These are phyloP conservation scores for Lamellibrachia columna DNA, from an alignment of 2,888 invertebrate species.

Conservation along the genomic window DNA sequence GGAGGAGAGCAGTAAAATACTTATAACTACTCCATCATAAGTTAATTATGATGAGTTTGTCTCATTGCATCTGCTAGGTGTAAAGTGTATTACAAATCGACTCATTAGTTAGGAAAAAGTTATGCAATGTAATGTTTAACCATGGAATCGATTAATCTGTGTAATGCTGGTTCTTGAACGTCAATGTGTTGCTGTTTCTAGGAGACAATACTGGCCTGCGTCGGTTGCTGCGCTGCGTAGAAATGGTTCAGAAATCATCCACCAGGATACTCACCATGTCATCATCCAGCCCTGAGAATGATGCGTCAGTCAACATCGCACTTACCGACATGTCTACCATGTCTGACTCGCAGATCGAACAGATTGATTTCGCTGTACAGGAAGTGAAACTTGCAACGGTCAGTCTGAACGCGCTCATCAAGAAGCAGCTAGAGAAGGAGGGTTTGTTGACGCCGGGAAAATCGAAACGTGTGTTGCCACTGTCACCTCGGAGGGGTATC, in stretches of 20 bases:
- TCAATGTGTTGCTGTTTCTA: background rate
- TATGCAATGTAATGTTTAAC: too few species aligned
- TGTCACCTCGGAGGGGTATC: background rate
- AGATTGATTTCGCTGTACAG: constrained; percentile 45
- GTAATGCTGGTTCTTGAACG: background rate
- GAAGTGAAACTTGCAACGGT: constrained; percentile 43
- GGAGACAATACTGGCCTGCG: constrained; percentile 37
- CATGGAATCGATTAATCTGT: too few species aligned
- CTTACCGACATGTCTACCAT: constrained; percentile 43
- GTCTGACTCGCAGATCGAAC: constrained; percentile 49
- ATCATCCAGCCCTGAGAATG: background rate
- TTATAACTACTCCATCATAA: too few species aligned
- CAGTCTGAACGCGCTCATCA: constrained; percentile 31
- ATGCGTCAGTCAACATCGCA: background rate
- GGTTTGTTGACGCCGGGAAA: background rate
- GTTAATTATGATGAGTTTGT: too few species aligned
- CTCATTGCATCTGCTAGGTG: too few species aligned
- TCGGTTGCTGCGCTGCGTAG: constrained; percentile 49
- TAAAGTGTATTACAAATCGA: too few species aligned
- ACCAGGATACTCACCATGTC: constrained; percentile 39
- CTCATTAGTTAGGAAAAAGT: too few species aligned
- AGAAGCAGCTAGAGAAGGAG: constrained; percentile 7
- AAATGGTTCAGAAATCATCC: constrained; percentile 49
- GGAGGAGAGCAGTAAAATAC: too few species aligned
- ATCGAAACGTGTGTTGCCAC: background rate